Evolutionary conservation across 2,888 invertebrate species (phyloP), one percentile per base, ranked within the genome.

Genomic region (Eristalinus aeneus): DNA sequence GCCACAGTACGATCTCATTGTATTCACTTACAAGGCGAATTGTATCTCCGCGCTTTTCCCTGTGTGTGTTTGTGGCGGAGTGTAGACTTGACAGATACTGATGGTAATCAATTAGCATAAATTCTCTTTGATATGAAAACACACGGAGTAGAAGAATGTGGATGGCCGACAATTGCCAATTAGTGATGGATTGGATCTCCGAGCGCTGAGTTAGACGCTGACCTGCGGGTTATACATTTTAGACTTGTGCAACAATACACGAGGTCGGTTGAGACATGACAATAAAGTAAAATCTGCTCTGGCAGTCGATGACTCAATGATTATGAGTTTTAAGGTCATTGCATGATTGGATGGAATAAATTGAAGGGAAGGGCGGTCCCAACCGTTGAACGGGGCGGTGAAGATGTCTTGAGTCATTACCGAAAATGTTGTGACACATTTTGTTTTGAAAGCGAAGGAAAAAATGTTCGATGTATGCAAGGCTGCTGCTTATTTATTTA

Each of bases 31-130:
- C 68, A 68, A 68, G 74, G 73, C 80, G 16, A 46, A 46, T 46
- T 46, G 39, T 4, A 11, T 11, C 5, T 39, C 12, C 79, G 60
- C 68, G 73, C 67, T 67, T 61, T 54, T 67, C 32, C 58, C 20
- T 56, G 31, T n/a, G 39, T 16, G 67, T 36, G 61, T 79, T 53
- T 75, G 75, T 79, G 73, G 27, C 27, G 27, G 27, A 3, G 2
- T 77, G 58, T 20, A 79, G 71, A 71, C 60, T 74, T 74, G 71
- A 84, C 65, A 75, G 71, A 71, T 75, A 79, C 74, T 75, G 84
- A 79, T 79, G 72, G 74, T 69, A 74, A 78, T 83, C 78, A 78
- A 83, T 83, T 83, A 78, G 78, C 79, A 84, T 79, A 79, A 79
- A 79, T 80, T 69, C 68, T 53, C 79, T 84, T 67, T 64, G 61